Base-by-base conservation (phyloP, 2,797 vertebrate species). In the Tiaroga cobitis region DNA sequence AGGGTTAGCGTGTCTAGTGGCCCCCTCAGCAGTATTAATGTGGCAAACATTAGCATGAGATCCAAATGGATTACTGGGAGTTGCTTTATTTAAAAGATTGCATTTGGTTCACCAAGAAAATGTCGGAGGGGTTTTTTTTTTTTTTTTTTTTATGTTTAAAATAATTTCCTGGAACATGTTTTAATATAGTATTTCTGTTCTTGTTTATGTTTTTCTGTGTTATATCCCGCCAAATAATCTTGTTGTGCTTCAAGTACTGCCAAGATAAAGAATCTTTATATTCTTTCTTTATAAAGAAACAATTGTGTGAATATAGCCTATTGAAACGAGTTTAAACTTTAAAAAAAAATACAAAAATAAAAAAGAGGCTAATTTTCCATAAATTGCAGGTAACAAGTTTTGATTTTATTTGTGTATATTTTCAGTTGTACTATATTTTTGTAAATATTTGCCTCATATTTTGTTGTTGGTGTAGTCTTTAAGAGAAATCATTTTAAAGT, bases 401-500 rank as follows among this genome's bases (percentile, higher is more conserved):
- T 83, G 5, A 80, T 79, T 82, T 54, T 46, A 29, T 41, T 76
- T 86, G 39, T 89, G 80, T 89, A 85, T 43, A 87, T 83, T 85
- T 89, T 81, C 24, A 51, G 10, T 80, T 89, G 86, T 84, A 76
- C 46, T 54, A 59, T 74, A 84, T 68, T 80, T 41, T 69, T 89
- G 87, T 90, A 89, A 82, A 89, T 88, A 89, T 82, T 67, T 43
- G 61, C 79, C 46, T 85, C 73, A 69, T 65, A 26, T 67, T 68
- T 32, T 79, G 21, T 34, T 86, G n/a, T 84, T 49, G 59, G 78
- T 79, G 75, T 59, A 34, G 73, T 80, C 56, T 88, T 74, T 70
- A 83, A 78, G 34, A 80, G 21, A 78, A 75, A 68, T 84, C 29
- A 70, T 54, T 72, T 83, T 29, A 73, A 68, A 88, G 54, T 80